Evolutionary conservation across 2,888 invertebrate species (phyloP), one percentile per base, ranked within the genome.

Genomic region (Shargacucullia verbasci): DNA sequence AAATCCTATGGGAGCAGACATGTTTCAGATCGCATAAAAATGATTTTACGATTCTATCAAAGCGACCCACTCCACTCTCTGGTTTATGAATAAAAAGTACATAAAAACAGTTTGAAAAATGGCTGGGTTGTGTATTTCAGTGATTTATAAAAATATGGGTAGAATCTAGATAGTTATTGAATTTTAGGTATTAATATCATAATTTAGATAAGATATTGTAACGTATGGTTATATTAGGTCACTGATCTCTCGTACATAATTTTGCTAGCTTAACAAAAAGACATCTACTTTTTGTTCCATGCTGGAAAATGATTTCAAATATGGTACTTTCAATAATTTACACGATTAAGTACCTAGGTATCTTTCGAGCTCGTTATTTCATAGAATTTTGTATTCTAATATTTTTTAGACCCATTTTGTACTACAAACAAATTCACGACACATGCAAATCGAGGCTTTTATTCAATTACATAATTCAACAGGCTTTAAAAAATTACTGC

Each of bases 31-130:
- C 85, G 84, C 89, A 90, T 75, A 91, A 92, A 90, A 88, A 90
- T 89, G 81, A 87, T 89, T 91, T 91, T 90, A 91, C 86, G 89
- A 89, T 89, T 89, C 84, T 85, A 88, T 89, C 88, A 85, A 77
- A 79, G 80, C 80, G 76, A 73, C 81, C 82, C 81, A 84, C 87
- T 86, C 83, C 80, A 15, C 84, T 85, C 80, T 78, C 76, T 76
- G 84, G 85, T 87, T 86, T 89, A 89, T 88, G 86, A 86, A 90
- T 89, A 87, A 87, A 88, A 87, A 82, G 79, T 70, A 86, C 82
- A 86, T 88, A 86, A 85, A 87, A 81, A 78, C 54, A 74, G 70
- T 81, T 82, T 84, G 80, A 78, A 74, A 80, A 82, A 70, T 74
- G 73, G 74, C 77, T 56, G 59, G 52, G 50, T 29, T 59, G 59